Evolutionary conservation across 2,113 vertebrate species (phyloP), one percentile per base, ranked within the genome.

Genomic region (Lontra canadensis): DNA sequence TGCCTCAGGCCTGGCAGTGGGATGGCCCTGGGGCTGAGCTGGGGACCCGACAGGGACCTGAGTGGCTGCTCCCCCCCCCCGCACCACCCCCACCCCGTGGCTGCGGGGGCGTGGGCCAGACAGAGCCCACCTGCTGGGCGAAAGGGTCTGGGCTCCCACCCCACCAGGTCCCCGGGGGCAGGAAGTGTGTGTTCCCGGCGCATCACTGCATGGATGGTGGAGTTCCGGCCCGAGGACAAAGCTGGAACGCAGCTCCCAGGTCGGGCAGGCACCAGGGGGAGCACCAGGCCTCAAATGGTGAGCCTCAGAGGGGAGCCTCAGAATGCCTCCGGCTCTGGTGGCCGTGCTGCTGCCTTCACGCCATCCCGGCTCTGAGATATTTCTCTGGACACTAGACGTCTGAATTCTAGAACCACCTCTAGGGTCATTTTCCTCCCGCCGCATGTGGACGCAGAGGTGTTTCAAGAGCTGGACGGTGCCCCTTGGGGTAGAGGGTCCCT

Each of bases 101-200:
- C 71, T 74, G 71, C 23, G 13, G 39, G 36, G 23, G 31, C 17
- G 0, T 1, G 67, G 34, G 20, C 34, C 18, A 9, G 17, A 36
- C 34, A 69, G 34, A 18, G 67, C 67, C 18, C 4, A 1, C 67
- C 34, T 21, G 67, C 67, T 10, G 67, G 67, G 4, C 9, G 4
- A 18, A 69, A 69, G 34, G 34, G 34, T 34, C 31, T 69, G 34
- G 3, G 65, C 65, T 69, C 3, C 0, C 34, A n/a, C 17, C 17
- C 25, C 25, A 7, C 15, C 11, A 3, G 55, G 17, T 42, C 23
- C 42, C 11, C 2, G 0, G 11, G 15, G 1, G 18, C 4, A 1
- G 76, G 23, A 14, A 26, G 3, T 21, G 44, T 52, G 3, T 55
- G 25, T 76, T 29, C 42, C 73, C 7, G 0, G 13, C 25, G 7